These are phyloP conservation scores for Drosophila orena DNA, from an alignment of 1,140 invertebrate species.

Conservation along the genomic window DNA sequence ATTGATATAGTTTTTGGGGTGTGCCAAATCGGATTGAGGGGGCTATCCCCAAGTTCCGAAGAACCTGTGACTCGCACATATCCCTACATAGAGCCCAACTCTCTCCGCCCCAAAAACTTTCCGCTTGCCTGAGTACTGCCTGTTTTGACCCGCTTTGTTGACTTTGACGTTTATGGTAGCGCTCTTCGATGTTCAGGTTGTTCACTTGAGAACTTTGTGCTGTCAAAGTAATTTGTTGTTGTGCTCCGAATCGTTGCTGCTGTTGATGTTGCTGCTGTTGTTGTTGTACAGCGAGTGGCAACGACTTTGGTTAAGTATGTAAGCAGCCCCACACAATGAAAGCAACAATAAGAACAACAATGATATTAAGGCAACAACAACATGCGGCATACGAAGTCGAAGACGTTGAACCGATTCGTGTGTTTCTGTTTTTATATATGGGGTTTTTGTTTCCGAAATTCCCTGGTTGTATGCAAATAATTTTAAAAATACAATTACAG, in stretches of 20 bases:
- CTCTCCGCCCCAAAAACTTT: conserved; percentile 33
- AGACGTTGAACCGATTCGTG: conserved; percentile 67
- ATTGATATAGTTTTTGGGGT: conserved; percentile 7
- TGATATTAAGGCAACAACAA: conserved; percentile 30
- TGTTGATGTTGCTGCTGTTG: conserved; percentile 35
- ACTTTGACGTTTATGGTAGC: conserved; percentile 47
- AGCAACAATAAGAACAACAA: conserved; percentile 23
- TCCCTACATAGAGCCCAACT: conserved; percentile 5
- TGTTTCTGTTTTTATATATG: conserved; percentile 32
- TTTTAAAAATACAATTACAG: conserved; percentile 13
- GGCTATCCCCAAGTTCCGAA: not conserved
- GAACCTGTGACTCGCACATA: conserved; percentile 14
- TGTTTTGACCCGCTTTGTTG: conserved; percentile 46
- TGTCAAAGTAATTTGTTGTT: conserved; percentile 43
- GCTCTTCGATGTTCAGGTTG: conserved; percentile 45
- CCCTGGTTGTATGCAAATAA: conserved; percentile 19
- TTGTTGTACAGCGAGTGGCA: conserved; percentile 44
- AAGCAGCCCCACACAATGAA: conserved; percentile 33
- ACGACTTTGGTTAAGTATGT: conserved; percentile 51
- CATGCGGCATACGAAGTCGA: conserved; percentile 44
- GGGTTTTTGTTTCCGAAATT: conserved; percentile 10
- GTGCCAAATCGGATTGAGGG: conserved; percentile 3
- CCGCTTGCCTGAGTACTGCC: conserved; percentile 11
- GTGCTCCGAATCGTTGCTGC: not conserved
- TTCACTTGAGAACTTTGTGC: conserved; percentile 62